phyloP scores from a whole-genome alignment of 2,888 invertebrate genomes.

The Busseola fusca region DNA sequence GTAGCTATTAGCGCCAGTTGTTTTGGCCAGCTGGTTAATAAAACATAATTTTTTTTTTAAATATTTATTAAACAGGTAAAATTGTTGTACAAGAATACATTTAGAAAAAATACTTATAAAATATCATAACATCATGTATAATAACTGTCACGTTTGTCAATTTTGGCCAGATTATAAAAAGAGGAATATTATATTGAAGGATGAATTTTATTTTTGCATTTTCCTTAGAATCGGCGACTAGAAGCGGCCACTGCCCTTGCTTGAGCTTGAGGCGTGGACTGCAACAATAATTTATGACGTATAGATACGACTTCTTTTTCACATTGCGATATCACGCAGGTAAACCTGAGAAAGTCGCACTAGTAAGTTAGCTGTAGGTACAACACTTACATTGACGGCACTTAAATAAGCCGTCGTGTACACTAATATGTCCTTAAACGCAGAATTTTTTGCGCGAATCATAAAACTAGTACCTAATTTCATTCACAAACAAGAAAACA shows the following conservation, averaged over 20 bases:
- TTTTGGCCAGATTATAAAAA: not conserved
- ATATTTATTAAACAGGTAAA: slow-evolving; percentile 15
- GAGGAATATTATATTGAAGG: not conserved
- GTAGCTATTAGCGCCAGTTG: too few species aligned
- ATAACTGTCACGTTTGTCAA: not conserved
- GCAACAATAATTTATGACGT: not conserved
- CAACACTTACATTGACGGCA: not conserved
- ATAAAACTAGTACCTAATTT: not conserved
- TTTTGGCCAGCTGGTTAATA: too few species aligned
- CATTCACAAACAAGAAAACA: not conserved
- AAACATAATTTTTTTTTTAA: not conserved
- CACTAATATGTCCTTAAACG: not conserved
- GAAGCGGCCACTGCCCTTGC: not conserved
- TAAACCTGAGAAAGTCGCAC: not conserved
- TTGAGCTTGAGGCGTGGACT: not conserved
- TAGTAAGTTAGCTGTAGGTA: too few species aligned
- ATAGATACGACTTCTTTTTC: not conserved
- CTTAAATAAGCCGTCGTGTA: not conserved
- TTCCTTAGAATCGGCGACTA: not conserved
- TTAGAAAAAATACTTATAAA: slow-evolving; percentile 30
- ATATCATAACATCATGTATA: not conserved
- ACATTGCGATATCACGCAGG: not conserved
- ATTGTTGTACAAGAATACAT: slow-evolving; percentile 33
- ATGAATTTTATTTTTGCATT: not conserved
- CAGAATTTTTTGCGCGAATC: not conserved